Conservation (phyloP, 2,888 invertebrate species). For the Sinodicranocentrus sp. region DNA sequence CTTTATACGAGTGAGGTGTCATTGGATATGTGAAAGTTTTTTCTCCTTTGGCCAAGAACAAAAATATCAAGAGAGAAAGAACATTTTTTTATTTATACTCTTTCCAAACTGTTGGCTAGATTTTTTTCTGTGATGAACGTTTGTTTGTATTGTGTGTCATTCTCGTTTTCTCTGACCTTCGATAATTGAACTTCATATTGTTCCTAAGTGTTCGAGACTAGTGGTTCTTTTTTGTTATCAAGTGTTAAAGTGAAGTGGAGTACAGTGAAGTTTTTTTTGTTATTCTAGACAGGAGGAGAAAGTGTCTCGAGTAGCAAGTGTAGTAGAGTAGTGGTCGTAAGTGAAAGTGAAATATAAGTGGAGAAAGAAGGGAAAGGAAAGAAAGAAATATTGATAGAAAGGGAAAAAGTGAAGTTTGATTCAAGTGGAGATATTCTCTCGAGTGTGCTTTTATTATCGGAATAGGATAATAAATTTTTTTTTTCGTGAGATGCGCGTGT, state of each 20-base stretch:
- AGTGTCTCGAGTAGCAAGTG: slow-evolving; percentile 39
- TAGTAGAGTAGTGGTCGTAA: slow-evolving; percentile 4
- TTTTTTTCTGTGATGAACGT: too few species aligned
- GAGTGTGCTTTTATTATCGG: slow-evolving; percentile 51
- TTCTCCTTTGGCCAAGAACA: slow-evolving; percentile 1
- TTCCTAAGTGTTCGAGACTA: too few species aligned
- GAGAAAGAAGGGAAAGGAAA: not conserved
- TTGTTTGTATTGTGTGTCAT: too few species aligned
- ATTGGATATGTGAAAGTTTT: not conserved
- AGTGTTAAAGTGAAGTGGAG: slow-evolving; percentile 47
- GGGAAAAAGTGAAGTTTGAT: slow-evolving; percentile 53
- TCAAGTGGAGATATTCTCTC: slow-evolving; percentile 48
- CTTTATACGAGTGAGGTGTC: not conserved
- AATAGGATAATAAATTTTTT: slow-evolving; percentile 22
- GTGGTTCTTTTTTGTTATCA: too few species aligned
- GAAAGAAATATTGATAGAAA: slow-evolving; percentile 29
- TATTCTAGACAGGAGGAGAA: slow-evolving; percentile 1
- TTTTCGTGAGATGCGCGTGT: slow-evolving; percentile 78
- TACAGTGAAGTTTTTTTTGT: not conserved
- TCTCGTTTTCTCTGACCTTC: too few species aligned
- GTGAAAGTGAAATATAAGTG: not conserved
- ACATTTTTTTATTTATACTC: too few species aligned
- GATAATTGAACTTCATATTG: too few species aligned
- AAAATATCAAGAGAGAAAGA: slow-evolving; percentile 6
- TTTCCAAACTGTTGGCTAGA: too few species aligned